Evolutionary conservation across 1,140 invertebrate species (phyloP), one percentile per base, ranked within the genome.

Genomic region (Dolichoris vasculosae): DNA sequence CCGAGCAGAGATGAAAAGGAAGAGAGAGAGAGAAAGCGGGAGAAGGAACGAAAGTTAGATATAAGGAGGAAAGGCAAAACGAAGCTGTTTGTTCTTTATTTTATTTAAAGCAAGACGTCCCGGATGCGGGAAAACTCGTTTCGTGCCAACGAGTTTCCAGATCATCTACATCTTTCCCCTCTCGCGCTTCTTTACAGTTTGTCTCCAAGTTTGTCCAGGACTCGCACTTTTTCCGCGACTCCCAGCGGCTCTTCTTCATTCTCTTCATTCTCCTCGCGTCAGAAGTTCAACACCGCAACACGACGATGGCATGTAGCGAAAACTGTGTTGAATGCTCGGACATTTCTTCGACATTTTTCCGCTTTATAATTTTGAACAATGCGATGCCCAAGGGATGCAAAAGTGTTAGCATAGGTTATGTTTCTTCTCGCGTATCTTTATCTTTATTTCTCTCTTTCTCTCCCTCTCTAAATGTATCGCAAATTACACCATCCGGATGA

Each of bases 71-170:
- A 15, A 46, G 40, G 30, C 46, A 32, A 48, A 71, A 82, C 35
- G 59, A 82, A 48, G 30, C 71, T 40, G 80, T 59, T 73, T 73
- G 69, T 73, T 77, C 82, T 59, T 83, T 83, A 64, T 83, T 83
- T 83, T 83, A 83, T 83, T 83, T 77, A 76, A 83, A 77, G 82
- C 71, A 46, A 76, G n/a, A 75, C 71, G 51, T 43, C n/a, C 51
- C 80, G 76, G 63, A 83, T 79, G 81, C 32, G 76, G 69, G 59
- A 73, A 77, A 80, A 84, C 77, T 85, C 63, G 79, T 83, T 83
- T 83, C 81, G n/a, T 77, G 55, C 40, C 71, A 75, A 46, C 71
- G 71, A 43, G 71, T 43, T 43, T 46, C 71, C 38, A 75, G 71
- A 75, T 75, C 43, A 75, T 46, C 43, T 75, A 46, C 8, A 15